Evolutionary conservation across 2,888 invertebrate species (phyloP).

Genomic region (Rhamphomyia laevipes): DNA sequence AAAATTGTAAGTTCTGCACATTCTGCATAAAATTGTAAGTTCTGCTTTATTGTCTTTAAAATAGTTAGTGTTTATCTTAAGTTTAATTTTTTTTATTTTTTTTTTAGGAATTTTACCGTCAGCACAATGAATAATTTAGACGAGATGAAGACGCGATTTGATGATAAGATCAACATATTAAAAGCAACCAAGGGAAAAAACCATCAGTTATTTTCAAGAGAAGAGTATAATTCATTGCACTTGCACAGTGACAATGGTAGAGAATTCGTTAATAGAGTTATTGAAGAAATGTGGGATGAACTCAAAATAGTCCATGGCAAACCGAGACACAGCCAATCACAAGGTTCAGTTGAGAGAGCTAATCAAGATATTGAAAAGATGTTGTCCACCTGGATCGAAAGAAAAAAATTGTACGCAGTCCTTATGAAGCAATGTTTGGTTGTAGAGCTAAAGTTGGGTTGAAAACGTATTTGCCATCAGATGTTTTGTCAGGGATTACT

Average conservation of each 20-base stretch:
- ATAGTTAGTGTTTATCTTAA: too few relatives aligned
- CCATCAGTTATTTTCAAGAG: not conserved
- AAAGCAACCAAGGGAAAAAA: too few relatives aligned
- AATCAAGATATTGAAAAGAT: constrained; percentile 27
- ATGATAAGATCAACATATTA: too few relatives aligned
- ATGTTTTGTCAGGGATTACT: not conserved
- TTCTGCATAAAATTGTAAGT: too few relatives aligned
- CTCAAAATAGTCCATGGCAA: constrained; percentile 30
- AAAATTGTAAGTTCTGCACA: too few relatives aligned
- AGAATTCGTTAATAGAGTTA: constrained; percentile 15
- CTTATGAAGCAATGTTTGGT: constrained; percentile 31
- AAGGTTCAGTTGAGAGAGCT: constrained; percentile 26
- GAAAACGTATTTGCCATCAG: constrained; percentile 1
- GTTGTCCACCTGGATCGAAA: constrained; percentile 27
- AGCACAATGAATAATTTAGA: too few relatives aligned
- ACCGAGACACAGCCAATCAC: constrained; percentile 23
- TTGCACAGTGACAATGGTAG: constrained; percentile 14
- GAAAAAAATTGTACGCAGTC: constrained; percentile 22
- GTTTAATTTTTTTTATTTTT: too few relatives aligned
- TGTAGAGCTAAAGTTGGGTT: constrained; percentile 13
- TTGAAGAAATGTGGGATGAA: constrained; percentile 20
- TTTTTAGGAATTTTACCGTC: too few relatives aligned
- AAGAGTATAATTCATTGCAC: not conserved
- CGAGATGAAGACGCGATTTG: too few relatives aligned
- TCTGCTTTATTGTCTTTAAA: too few relatives aligned